Base-by-base conservation (phyloP, 2,113 vertebrate genomes). In the Stomatorhinus ivindoensis region DNA sequence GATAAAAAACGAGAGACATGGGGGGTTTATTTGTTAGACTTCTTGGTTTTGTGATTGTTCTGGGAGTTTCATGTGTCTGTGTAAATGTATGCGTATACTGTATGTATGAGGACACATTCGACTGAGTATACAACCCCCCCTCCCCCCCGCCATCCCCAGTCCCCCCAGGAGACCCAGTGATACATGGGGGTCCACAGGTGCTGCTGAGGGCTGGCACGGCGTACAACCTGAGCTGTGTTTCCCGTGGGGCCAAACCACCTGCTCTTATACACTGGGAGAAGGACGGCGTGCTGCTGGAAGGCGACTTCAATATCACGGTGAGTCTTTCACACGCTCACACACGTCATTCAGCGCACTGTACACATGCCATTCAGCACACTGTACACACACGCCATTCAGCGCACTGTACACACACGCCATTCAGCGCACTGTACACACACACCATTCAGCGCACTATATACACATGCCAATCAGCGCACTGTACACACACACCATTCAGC, bases 191-290 rank as follows among this genome's bases (percentile, higher is more conserved):
- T 87, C 97, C 97, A 0, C 97, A 98, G 92, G 96, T 99, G 87
- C 91, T 98, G 90, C 96, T 99, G 90, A 96, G 96, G 0, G 98
- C 97, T 0, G 97, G 97, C 86, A 96, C 95, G 0, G 96, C 97
- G 0, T 96, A 97, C 94, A 99, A 99, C 95, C 96, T 99, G 91
- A 99, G 97, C 0, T 99, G 98, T 31, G 95, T 97, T 87, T 97
- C 98, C 0, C 96, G 96, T n/a, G 97, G 95, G 0, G 98, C 98
- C 89, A 99, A 98, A 90, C 98, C 98, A 0, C 96, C 97, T 0
- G 97, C 98, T 17, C 93, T 93, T 89, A 97, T 99, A 87, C 91
- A 96, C 91, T 99, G 98, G 98, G 96, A 96, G 90, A 97, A 97
- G 80, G 98, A 99, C 0, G 98, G 97, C 24, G 93, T 96, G 1